Percentiles rank a stretch among this genome's conserved stretches.
Evolutionary conservation across 2,888 invertebrate species (phyloP).

Genomic region (Smittia sp.): DNA sequence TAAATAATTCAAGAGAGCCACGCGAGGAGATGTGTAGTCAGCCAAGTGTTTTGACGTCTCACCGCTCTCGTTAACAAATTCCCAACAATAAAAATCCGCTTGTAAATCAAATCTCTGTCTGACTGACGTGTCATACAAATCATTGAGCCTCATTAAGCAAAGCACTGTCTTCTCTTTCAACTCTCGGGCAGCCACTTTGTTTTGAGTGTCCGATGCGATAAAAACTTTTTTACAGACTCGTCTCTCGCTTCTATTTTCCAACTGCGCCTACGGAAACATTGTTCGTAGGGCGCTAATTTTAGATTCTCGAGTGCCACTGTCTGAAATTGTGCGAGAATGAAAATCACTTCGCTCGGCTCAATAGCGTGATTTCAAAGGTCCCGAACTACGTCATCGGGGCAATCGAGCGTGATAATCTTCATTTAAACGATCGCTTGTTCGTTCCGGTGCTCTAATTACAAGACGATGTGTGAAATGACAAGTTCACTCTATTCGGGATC

Average conservation of each 20-base stretch:
- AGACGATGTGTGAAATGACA: constrained; percentile 14
- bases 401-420: not conserved
- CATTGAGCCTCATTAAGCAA: constrained; percentile 31
- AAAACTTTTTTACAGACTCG: not conserved
- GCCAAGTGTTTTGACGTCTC: too few relatives aligned
- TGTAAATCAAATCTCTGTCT: constrained; percentile 30
- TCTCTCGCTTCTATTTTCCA: not conserved
- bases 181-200: not conserved
- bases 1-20: too few relatives aligned
- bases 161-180: not conserved
- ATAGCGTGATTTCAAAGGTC: not conserved
- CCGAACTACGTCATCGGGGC: not conserved
- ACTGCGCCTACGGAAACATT: not conserved
- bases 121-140: constrained; percentile 38
- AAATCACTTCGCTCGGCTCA: not conserved
- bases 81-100: not conserved
- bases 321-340: constrained; percentile 8
- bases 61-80: constrained; percentile 20
- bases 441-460: not conserved
- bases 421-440: not conserved
- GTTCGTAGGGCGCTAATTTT: not conserved
- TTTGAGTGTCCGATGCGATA: not conserved
- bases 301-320: not conserved
- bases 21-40: too few relatives aligned
- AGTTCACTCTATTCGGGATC: not conserved